phyloP scores from a whole-genome alignment of 2,113 vertebrate genomes.

The Carassius auratus region DNA sequence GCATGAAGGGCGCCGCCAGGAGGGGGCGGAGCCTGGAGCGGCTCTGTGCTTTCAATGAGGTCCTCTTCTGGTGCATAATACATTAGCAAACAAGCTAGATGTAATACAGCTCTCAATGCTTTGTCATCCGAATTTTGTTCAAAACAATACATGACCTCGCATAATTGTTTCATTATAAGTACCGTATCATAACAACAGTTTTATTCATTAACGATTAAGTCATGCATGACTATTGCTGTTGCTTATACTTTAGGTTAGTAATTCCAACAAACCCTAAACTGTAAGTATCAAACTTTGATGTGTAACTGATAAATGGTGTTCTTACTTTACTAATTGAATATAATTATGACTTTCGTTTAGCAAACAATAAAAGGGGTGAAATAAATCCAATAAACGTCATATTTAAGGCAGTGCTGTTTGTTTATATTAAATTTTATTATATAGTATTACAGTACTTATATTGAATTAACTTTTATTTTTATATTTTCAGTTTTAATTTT shows the following conservation, averaged over 20 bases:
- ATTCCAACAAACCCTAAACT: background rate
- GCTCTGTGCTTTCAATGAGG: slow-evolving; percentile 2
- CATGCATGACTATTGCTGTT: background rate
- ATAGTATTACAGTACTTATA: background rate
- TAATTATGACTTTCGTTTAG: background rate
- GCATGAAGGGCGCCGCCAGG: background rate
- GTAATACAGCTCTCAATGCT: background rate
- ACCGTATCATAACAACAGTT: too few species aligned
- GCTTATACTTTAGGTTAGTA: background rate
- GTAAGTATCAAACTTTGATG: background rate
- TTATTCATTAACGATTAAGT: background rate
- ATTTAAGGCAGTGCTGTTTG: background rate
- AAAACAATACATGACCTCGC: background rate
- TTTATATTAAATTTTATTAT: background rate
- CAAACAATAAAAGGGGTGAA: background rate
- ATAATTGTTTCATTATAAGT: background rate
- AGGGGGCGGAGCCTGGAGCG: background rate
- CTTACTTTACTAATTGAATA: background rate
- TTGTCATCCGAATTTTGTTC: background rate
- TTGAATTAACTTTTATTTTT: background rate
- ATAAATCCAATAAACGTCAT: background rate
- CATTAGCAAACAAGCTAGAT: background rate
- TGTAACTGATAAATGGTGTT: background rate
- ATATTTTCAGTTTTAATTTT: background rate
- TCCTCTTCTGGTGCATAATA: background rate